Evolutionary conservation across 2,888 invertebrate species (phyloP), one percentile per base, ranked within the genome.

Genomic region (Eupelmus urozonus): DNA sequence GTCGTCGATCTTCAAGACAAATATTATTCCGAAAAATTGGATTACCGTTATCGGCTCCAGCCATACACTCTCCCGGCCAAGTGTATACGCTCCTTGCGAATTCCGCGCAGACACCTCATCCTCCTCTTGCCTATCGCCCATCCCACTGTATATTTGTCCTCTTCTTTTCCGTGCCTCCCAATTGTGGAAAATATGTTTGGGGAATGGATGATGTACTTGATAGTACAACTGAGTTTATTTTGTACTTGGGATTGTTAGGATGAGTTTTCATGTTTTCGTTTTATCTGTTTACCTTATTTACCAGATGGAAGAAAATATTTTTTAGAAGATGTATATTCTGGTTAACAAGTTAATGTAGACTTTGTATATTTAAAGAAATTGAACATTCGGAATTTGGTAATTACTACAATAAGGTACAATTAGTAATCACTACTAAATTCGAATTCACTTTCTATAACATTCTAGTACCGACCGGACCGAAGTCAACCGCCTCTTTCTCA

Each of bases 11-110:
- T 86, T 87, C 85, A 85, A 87, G 86, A 86, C 88, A 89, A 89
- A 88, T 89, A 89, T 89, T 89, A 88, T 88, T 87, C 87, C 84
- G 83, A 88, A 89, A 88, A 88, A 89, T 88, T 88, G 88, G 88
- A 88, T 89, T 87, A 88, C 85, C 86, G 85, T 87, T 88, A 88
- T 88, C 88, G 87, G 85, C 82, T 81, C 82, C 82, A 80, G 82
- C 84, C 87, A 84, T 84, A 83, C 85, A 76, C 78, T 81, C 49
- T 53, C 40, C 45, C 40, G 70, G 16, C 13, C 29, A 18, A 3
- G 7, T 34, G 51, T 67, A 51, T 42, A 55, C 62, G 53, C 62
- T 67, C 53, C 60, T 75, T 75, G 49, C 13, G 51, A 60, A 75
- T 75, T 60, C 75, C 49, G n/a, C n/a, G n/a, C n/a, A 34, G 60